Base-by-base conservation (phyloP, 2,113 vertebrate species). In the Sphaerodactylus townsendi region DNA sequence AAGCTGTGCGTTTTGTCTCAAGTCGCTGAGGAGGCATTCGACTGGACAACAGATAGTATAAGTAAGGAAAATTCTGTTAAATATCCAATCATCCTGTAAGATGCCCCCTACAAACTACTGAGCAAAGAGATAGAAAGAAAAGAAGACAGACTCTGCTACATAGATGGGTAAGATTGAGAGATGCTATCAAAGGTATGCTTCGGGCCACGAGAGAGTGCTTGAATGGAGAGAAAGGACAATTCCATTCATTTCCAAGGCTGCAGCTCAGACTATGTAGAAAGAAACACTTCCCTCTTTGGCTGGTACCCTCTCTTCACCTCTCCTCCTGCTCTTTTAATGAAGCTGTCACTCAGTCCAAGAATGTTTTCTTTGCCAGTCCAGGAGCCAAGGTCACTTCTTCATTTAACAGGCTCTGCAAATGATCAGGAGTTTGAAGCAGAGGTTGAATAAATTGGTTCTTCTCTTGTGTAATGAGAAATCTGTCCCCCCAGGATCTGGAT, bases 311-410 rank as follows among this genome's bases (percentile, higher is more conserved):
- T 41, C 10, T 46, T 33, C 65, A 69, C 65, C 75, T 59, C 37
- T 79, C 35, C 19, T 79, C 46, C 74, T 73, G 46, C 53, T 71
- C 14, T 21, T 56, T 73, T 68, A 74, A 74, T 83, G 70, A 74
- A 83, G 59, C 39, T 79, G 76, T 79, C 76, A 46, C 62, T 81
- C 77, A 74, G 33, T 39, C 53, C 70, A 11, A 39, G 56, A 78
- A 33, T 5, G 41, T 39, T 80, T 64, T 19, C 56, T 72, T 28
- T 9, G 39, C 59, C 69, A 33, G 21, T 66, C 3, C 35, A 33
- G 73, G 44, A 79, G 23, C 59, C 53, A 72, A 41, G 46, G 56
- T 83, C 76, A 79, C 35, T 25, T 73, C 85, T 78, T 79, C 81
- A 87, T 68, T 79, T 59, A 73, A 74, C 59, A 83, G 37, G 25